Percentiles rank a stretch among this genome's conserved stretches.
phyloP scores from a whole-genome alignment of 1,140 invertebrate species.

The Pteromalus puparum region DNA sequence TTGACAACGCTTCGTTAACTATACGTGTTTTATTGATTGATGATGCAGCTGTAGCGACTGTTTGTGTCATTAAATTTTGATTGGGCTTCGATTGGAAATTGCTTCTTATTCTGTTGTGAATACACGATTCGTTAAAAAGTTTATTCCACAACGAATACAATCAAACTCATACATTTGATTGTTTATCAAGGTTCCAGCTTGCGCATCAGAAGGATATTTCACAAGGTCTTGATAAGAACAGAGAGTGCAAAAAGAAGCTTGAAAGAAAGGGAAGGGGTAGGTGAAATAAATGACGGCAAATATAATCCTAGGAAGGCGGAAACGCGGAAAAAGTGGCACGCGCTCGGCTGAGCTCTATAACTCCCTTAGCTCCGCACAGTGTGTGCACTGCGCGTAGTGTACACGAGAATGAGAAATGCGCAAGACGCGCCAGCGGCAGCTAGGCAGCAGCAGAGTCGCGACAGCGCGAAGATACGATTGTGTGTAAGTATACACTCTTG shows the following conservation, averaged over 20 bases:
- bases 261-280: background rate
- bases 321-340: background rate
- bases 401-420: slow-evolving; percentile 27
- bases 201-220: background rate
- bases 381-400: too few relatives aligned
- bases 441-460: slow-evolving; percentile 44
- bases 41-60: background rate
- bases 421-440: slow-evolving; percentile 41
- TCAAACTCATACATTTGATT: background rate
- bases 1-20: background rate
- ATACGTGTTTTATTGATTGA: background rate
- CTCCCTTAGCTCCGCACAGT: too few relatives aligned
- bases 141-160: too few relatives aligned
- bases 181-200: background rate
- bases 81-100: background rate
- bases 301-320: slow-evolving; percentile 5
- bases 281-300: slow-evolving; percentile 20
- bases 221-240: background rate
- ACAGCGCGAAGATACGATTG: slow-evolving; percentile 39
- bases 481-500: slow-evolving; percentile 54
- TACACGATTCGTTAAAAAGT: too few relatives aligned
- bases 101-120: too few relatives aligned
- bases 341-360: too few relatives aligned
- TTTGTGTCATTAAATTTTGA: slow-evolving; percentile 1
- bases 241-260: background rate